Evolutionary conservation across 2,888 invertebrate species (phyloP), one percentile per base, ranked within the genome.

Genomic region (Nowickia ferox): DNA sequence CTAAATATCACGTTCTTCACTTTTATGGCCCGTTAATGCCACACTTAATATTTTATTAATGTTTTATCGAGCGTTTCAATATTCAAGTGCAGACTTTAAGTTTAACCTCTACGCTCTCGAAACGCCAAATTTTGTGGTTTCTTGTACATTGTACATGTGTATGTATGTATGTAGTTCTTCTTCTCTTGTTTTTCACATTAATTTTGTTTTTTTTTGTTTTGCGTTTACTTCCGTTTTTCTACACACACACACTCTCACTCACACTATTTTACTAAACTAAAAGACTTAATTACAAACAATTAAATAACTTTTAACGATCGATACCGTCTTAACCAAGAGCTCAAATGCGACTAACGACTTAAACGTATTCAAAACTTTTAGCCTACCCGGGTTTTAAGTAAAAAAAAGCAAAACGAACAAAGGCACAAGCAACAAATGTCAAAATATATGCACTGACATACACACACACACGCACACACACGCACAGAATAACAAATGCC

Each of bases 361-460:
- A 59, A 83, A 59, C 55, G 42, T 83, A 68, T 74, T 76, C 83
- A 79, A 85, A 87, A 88, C 88, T 86, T 87, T 74, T 77, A 76
- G 79, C 69, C 75, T 85, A 46, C 87, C 74, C 78, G 66, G 78
- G 65, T 82, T 76, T 69, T 69, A 51, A 53, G 19, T 40, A 59
- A 6, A 55, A 65, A 53, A 19, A 46, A 76, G 15, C 40, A 40
- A 72, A 80, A 61, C 80, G 74, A 84, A 81, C 84, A 86, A 82
- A 80, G 76, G 61, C 80, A 75, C 55, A 30, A 30, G 6, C 30
- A 78, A 55, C 74, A 80, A 82, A 79, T 79, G 76, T 44, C 63
- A 77, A 72, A 75, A 61, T 17, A 55, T 17, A 57, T 57, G 44
- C 17, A 6, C 30, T 30, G 30, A 30, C 4, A 30, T 4, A 30